Percentiles rank a stretch among this genome's conserved stretches.
Conservation (phyloP, 1,140 invertebrate genomes). For the Platorchestia sp. region DNA sequence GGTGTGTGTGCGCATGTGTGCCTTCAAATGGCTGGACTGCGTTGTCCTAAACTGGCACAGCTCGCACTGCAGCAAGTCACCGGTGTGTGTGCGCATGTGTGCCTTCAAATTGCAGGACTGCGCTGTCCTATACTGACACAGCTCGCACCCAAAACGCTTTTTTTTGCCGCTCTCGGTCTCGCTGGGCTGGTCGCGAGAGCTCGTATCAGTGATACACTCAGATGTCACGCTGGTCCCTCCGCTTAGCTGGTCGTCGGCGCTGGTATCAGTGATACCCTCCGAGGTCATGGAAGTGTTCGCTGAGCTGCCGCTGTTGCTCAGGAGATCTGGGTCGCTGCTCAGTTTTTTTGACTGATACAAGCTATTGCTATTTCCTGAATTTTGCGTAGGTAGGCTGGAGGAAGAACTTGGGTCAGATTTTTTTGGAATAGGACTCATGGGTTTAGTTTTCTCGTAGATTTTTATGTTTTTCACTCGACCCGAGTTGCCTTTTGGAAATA, state of each 20-base stretch:
- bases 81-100: conserved; percentile 20
- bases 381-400: not conserved
- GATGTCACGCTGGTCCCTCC: not conserved
- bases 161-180: not conserved
- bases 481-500: not conserved
- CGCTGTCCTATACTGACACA: not conserved
- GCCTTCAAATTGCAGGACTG: not conserved
- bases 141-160: not conserved
- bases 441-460: not conserved
- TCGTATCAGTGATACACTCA: not conserved
- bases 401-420: not conserved
- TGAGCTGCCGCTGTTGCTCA: not conserved
- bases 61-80: conserved; percentile 5
- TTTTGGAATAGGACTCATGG: too few relatives aligned
- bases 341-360: not conserved
- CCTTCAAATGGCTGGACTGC: not conserved
- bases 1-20: not conserved
- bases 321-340: not conserved
- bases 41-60: not conserved
- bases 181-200: not conserved
- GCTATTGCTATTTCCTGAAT: not conserved
- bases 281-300: not conserved
- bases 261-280: not conserved
- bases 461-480: not conserved
- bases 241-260: not conserved